A percentile compares a stretch with the other conserved stretches of the same genome.
Conservation (phyloP, 2,888 invertebrate genomes). For the Lydus trimaculatus region DNA sequence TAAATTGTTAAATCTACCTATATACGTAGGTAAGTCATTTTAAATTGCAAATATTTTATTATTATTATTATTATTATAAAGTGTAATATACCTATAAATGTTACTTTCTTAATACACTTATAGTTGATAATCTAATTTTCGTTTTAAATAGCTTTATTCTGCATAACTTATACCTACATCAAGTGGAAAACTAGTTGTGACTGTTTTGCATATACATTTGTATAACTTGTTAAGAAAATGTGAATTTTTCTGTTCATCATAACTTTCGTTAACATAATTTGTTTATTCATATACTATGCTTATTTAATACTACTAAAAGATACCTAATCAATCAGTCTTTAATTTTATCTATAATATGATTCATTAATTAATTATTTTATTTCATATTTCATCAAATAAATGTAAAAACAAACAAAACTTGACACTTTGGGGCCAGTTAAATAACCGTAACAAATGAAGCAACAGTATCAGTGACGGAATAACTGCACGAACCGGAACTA, state of each 20-base stretch:
- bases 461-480: slow-evolving; percentile 49
- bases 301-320: no score
- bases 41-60: no score
- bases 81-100: not conserved
- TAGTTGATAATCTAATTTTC: not conserved
- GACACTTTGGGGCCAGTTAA: slow-evolving; percentile 44
- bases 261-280: not conserved
- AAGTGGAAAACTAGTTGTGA: not conserved
- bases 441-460: slow-evolving; percentile 55
- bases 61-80: not conserved
- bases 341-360: no score
- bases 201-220: not conserved
- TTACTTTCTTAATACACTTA: not conserved
- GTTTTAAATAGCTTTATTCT: not conserved
- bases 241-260: not conserved
- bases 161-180: not conserved
- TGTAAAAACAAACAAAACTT: slow-evolving; percentile 22
- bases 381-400: slow-evolving; percentile 4
- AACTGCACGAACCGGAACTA: slow-evolving; percentile 52
- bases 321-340: no score
- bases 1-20: not conserved
- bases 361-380: no score
- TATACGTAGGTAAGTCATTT: not conserved
- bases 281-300: no score
- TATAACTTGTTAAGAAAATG: not conserved